Conservation (phyloP, 2,888 invertebrate species). For the Drosophila subquinaria region DNA sequence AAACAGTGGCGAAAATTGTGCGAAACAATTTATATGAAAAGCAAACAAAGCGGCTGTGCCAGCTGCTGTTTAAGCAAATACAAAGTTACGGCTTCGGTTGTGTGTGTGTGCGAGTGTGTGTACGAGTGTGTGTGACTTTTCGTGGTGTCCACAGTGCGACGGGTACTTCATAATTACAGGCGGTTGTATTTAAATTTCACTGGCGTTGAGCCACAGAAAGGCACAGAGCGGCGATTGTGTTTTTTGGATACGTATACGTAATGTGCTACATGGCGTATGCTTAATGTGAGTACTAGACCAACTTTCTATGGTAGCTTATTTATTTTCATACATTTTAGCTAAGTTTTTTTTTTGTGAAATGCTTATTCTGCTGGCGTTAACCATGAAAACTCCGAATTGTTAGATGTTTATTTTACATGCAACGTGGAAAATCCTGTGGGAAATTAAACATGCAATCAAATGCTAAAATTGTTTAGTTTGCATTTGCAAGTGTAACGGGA, state of each 20-base stretch:
- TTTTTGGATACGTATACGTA: constrained; percentile 47
- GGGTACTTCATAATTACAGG: constrained; percentile 73
- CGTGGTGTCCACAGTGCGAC: constrained; percentile 56
- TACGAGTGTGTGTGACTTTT: constrained; percentile 60
- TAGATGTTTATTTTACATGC: constrained; percentile 28
- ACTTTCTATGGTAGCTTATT: constrained; percentile 39
- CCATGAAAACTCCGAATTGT: constrained; percentile 16
- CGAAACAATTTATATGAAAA: constrained; percentile 71
- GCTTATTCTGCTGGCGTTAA: not conserved
- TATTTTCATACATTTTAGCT: constrained; percentile 6
- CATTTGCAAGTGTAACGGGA: not conserved
- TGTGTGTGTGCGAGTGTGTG: constrained; percentile 7
- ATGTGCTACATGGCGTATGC: constrained; percentile 48
- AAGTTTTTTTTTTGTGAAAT: constrained; percentile 2
- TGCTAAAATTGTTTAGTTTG: constrained; percentile 33
- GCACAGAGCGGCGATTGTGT: constrained; percentile 41
- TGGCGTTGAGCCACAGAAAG: constrained; percentile 39
- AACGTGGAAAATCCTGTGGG: constrained; percentile 27
- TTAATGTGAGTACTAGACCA: constrained; percentile 63
- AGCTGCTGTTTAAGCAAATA: constrained; percentile 76
- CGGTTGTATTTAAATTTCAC: constrained; percentile 71
- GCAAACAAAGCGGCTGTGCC: constrained; percentile 56
- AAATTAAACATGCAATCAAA: constrained; percentile 44
- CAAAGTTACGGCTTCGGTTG: constrained; percentile 61
- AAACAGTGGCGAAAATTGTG: constrained; percentile 58